phyloP scores from a whole-genome alignment of 1,140 invertebrate species.

The Drosophila rhopaloa region DNA sequence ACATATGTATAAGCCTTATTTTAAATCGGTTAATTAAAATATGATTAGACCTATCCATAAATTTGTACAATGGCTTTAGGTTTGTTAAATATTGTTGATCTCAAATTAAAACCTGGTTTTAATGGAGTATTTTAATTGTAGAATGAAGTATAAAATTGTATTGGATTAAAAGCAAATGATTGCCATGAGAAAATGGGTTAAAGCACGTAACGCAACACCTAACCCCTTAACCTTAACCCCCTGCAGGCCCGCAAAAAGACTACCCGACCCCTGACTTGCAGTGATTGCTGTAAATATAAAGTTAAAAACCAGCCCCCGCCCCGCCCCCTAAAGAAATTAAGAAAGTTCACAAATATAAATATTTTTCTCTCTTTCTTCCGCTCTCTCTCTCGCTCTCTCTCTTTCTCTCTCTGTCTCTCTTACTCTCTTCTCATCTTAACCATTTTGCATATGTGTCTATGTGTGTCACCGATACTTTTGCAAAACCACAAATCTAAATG shows the following conservation, averaged over 20 bases:
- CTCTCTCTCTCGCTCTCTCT: slow-evolving; percentile 48
- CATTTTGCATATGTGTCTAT: slow-evolving; percentile 39
- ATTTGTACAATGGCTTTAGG: too few relatives aligned
- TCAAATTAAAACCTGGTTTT: too few relatives aligned
- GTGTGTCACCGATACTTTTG: slow-evolving; percentile 32
- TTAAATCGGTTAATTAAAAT: too few relatives aligned
- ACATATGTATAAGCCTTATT: too few relatives aligned
- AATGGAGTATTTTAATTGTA: too few relatives aligned
- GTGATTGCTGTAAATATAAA: slow-evolving; percentile 35
- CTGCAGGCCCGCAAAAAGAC: background rate
- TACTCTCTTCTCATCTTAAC: slow-evolving; percentile 20
- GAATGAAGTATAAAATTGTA: too few relatives aligned
- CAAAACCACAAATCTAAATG: slow-evolving; percentile 49
- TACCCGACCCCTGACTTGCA: background rate
- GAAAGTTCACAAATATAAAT: slow-evolving; percentile 53
- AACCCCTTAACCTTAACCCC: slow-evolving; percentile 13
- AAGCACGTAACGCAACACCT: slow-evolving; percentile 9
- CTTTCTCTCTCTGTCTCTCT: slow-evolving; percentile 35
- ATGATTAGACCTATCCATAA: too few relatives aligned
- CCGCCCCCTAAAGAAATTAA: background rate
- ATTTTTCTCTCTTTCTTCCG: slow-evolving; percentile 36
- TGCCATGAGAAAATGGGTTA: slow-evolving; percentile 16
- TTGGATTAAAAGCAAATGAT: too few relatives aligned
- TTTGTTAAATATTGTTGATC: too few relatives aligned
- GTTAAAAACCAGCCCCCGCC: background rate